phyloP scores from a whole-genome alignment of 2,797 vertebrate genomes.

The Micromesistius poutassou region DNA sequence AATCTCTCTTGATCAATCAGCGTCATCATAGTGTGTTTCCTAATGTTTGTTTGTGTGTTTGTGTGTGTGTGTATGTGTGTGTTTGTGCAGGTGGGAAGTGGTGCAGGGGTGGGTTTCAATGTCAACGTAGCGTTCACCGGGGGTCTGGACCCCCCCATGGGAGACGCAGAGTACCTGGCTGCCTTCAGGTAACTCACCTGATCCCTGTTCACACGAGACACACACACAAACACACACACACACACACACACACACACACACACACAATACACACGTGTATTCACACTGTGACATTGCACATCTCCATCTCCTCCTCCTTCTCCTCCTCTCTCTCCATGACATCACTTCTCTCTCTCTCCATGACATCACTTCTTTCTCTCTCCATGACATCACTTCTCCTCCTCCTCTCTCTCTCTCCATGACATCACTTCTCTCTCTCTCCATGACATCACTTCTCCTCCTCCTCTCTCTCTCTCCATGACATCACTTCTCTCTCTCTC shows the following conservation, averaged over 20 bases:
- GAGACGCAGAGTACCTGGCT: conserved; percentile 87
- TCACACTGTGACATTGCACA: neutral
- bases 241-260: no score
- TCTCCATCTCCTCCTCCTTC: neutral
- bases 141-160: conserved; percentile 92
- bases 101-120: conserved; percentile 88
- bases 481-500: no score
- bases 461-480: no score
- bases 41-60: neutral
- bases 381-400: no score
- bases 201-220: neutral
- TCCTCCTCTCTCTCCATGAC: no score
- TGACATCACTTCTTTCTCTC: conserved; percentile 8
- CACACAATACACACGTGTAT: neutral
- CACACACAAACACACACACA: neutral
- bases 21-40: no score
- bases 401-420: no score
- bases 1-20: no score
- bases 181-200: conserved; percentile 85
- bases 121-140: conserved; percentile 96
- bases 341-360: neutral
- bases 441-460: no score
- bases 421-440: no score
- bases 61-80: neutral
- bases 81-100: conserved; percentile 84